These are phyloP conservation scores for Synanceia verrucosa DNA, from an alignment of 2,797 vertebrate genomes.

Conservation along the genomic window DNA sequence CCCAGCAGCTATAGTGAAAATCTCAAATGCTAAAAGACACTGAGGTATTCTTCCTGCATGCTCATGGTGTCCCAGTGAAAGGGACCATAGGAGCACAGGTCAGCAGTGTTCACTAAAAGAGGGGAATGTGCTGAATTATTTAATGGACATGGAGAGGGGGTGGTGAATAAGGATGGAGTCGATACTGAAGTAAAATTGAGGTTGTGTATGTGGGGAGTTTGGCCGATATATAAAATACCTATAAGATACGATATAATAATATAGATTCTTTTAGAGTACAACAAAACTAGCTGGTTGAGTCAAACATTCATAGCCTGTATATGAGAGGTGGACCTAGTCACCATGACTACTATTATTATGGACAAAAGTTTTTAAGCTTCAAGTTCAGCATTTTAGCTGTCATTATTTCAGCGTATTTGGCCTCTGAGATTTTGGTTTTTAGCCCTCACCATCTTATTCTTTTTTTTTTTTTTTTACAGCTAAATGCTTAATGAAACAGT, in stretches of 20 bases:
- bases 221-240: background rate
- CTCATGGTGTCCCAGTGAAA: conserved; percentile 36
- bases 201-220: background rate
- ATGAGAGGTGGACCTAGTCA: background rate
- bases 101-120: conserved; percentile 51
- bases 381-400: rapidly evolving
- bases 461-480: too few relatives aligned
- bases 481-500: too few relatives aligned
- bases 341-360: background rate
- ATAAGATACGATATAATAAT: too few relatives aligned
- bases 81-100: conserved; percentile 35
- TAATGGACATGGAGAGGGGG: conserved; percentile 51
- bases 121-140: conserved; percentile 68
- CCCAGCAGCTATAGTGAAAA: conserved; percentile 26
- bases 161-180: conserved; percentile 8
- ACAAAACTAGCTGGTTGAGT: background rate
- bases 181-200: conserved; percentile 11
- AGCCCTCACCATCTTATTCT: too few relatives aligned
- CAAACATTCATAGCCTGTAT: background rate
- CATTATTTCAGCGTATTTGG: too few relatives aligned
- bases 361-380: background rate
- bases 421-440: too few relatives aligned
- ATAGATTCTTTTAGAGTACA: background rate
- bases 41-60: conserved; percentile 33
- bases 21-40: conserved; percentile 25